Evolutionary conservation across 2,888 invertebrate species (phyloP), one percentile per base, ranked within the genome.

Genomic region (Aporophyla nigra): DNA sequence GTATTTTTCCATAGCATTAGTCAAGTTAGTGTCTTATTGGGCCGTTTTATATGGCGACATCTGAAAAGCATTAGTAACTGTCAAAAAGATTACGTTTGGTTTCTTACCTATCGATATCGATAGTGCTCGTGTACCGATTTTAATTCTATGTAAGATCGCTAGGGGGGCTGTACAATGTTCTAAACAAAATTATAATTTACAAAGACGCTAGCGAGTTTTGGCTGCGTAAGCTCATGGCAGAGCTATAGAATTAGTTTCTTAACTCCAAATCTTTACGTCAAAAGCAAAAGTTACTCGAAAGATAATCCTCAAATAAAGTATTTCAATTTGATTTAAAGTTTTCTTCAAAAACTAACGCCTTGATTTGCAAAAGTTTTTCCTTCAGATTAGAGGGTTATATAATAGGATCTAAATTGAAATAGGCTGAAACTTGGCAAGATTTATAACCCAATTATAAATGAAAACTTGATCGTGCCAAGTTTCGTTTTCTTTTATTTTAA

Each of bases 241-340:
- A 33, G 33, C 33, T 10, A 54, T 5, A 54, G 12, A n/a, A 54
- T 0, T 12, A n/a, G 56, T 58, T 58, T 51, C 21, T 4, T 24
- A 63, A 10, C 33, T 33, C 53, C 19, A 68, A 69, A 63, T 53
- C 6, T 63, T 59, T n/a, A 43, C 19, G 7, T 19, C 27, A 75
- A 71, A 74, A 63, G 51, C 19, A 16, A 72, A 72, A 83, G 40
- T 66, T n/a, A 66, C 2, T 74, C 21, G 19, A 78, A 84, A 46
- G 46, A 51, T 58, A 70, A 70, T 73, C 19, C n/a, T 14, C 2
- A 63, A 66, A 72, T 71, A 12, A 54, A 74, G 33, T 59, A 63
- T 71, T 84, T 74, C 56, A 71, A 69, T 84, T 61, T 43, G 7
- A 62, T 83, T 65, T 27, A 53, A 82, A 65, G 63, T 76, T 82